These are phyloP conservation scores for Hyposmocoma kahamanoa DNA, from an alignment of 1,140 invertebrate species.

Conservation along the genomic window DNA sequence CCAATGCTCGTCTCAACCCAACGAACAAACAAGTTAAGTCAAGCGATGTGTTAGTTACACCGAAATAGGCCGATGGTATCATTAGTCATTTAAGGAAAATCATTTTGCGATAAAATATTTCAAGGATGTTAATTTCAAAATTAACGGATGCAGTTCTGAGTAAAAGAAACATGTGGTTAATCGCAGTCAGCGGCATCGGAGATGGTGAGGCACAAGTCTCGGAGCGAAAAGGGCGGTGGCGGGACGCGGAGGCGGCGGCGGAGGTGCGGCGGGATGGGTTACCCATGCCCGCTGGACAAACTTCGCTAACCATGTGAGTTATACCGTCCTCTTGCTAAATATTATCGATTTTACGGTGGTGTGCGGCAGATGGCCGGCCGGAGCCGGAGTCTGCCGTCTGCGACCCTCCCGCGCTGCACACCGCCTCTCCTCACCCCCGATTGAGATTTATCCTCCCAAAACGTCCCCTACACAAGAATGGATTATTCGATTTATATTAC, in stretches of 20 bases:
- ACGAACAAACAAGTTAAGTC: too few species aligned
- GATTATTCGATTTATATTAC: constrained; percentile 71
- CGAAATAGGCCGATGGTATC: too few species aligned
- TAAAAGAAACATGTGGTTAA: too few species aligned
- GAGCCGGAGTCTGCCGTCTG: constrained; percentile 44
- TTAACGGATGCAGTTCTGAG: too few species aligned
- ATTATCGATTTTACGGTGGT: constrained; percentile 63
- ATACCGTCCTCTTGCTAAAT: constrained; percentile 49
- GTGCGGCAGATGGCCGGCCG: constrained; percentile 60
- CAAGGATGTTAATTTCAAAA: too few species aligned
- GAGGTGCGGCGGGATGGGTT: not conserved
- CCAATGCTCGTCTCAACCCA: too few species aligned
- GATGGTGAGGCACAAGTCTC: not conserved
- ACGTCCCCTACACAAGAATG: constrained; percentile 55
- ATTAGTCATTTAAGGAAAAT: too few species aligned
- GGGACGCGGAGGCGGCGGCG: not conserved
- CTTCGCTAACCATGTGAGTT: constrained; percentile 16
- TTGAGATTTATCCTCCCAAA: constrained; percentile 64
- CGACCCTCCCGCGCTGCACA: constrained; percentile 51
- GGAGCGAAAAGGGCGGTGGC: not conserved
- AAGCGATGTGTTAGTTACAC: too few species aligned
- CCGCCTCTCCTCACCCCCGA: constrained; percentile 52
- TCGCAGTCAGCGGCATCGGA: too few species aligned
- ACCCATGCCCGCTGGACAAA: not conserved
- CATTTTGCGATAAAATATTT: too few species aligned